A percentile compares a stretch with the other conserved stretches of the same genome.
Evolutionary conservation across 2,888 invertebrate species (phyloP).

Genomic region (Protonemura montana): DNA sequence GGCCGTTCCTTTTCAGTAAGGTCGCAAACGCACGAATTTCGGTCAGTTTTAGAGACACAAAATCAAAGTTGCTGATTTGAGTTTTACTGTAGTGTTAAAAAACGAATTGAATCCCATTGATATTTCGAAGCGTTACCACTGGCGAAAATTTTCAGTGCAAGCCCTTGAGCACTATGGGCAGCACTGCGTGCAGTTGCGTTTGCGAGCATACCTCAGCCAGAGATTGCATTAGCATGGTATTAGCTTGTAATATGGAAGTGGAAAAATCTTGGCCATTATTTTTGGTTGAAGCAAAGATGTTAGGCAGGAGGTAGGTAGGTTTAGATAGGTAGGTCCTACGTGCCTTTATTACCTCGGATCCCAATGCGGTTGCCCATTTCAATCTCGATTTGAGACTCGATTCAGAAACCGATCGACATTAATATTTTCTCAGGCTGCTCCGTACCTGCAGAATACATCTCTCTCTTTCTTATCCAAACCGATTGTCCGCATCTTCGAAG

Average conservation of each 20-base stretch:
- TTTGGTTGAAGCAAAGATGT: neutral
- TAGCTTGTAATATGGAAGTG: neutral
- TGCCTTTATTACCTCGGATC: neutral
- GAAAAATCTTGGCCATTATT: constrained; percentile 31
- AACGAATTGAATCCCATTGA: no score
- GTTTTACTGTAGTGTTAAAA: no score
- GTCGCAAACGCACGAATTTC: no score
- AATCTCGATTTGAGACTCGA: neutral
- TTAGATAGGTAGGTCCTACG: neutral
- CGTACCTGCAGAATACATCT: neutral
- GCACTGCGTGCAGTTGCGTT: neutral
- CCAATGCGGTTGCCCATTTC: neutral
- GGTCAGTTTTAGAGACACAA: no score
- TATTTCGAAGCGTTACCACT: no score
- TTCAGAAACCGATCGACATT: neutral
- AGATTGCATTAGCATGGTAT: neutral
- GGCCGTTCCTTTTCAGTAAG: no score
- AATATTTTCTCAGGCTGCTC: constrained; percentile 7
- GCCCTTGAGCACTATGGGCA: no score
- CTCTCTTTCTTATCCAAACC: neutral
- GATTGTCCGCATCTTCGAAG: neutral
- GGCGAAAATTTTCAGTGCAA: no score
- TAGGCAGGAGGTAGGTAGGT: neutral
- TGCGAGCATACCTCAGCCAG: neutral
- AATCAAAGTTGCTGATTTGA: no score